Conservation (phyloP, 1,140 invertebrate genomes). For the Zaprionus africanus region DNA sequence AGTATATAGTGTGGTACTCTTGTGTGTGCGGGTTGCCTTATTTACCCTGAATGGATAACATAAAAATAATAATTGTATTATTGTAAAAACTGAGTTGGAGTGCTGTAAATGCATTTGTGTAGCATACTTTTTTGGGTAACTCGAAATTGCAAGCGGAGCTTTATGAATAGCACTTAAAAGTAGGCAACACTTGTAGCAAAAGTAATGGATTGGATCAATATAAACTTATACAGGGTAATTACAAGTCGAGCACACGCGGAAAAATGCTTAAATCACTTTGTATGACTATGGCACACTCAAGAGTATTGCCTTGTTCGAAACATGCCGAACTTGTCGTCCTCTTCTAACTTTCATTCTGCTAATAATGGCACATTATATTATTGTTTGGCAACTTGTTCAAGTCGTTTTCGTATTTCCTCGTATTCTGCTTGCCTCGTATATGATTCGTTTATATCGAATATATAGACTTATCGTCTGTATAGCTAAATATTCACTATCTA, state of each 20-base stretch:
- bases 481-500: conserved; percentile 13
- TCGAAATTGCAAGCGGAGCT: background rate
- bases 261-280: too few species aligned
- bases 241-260: background rate
- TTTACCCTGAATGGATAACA: too few species aligned
- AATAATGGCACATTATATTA: conserved; percentile 83
- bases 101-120: too few species aligned
- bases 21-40: background rate
- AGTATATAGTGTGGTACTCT: background rate
- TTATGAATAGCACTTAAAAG: background rate
- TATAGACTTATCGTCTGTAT: conserved; percentile 17
- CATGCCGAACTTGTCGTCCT: conserved; percentile 11
- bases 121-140: too few species aligned
- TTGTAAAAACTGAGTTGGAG: too few species aligned
- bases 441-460: conserved; percentile 6
- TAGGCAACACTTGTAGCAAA: background rate
- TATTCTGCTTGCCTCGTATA: conserved; percentile 11
- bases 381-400: conserved; percentile 68
- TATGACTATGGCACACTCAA: background rate
- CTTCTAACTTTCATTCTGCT: conserved; percentile 48
- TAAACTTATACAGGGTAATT: background rate
- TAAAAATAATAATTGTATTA: too few species aligned
- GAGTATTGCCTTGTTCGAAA: conserved; percentile 17
- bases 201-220: background rate
- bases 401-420: conserved; percentile 17